These are phyloP conservation scores for Zaprionus camerounensis DNA, from an alignment of 1,140 invertebrate genomes.

Conservation along the genomic window DNA sequence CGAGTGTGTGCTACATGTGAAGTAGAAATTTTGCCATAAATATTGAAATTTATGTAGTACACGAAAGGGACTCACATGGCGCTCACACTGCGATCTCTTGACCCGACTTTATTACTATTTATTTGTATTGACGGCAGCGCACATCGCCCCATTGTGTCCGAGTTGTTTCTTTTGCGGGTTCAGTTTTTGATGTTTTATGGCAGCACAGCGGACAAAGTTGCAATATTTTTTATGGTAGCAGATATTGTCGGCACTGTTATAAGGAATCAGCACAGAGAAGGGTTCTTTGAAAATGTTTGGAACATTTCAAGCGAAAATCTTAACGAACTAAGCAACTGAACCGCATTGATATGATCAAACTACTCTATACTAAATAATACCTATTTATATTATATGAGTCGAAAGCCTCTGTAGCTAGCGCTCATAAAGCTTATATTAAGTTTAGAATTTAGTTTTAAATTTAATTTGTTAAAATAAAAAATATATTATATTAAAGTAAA, in stretches of 20 bases:
- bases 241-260: not conserved
- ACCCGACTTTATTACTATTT: constrained; percentile 73
- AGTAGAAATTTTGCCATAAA: constrained; percentile 65
- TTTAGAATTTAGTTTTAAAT: too few species aligned
- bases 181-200: constrained; percentile 58
- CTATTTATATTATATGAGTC: too few species aligned
- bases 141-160: constrained; percentile 51
- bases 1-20: constrained; percentile 32
- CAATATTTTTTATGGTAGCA: constrained; percentile 17
- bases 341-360: not conserved
- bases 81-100: constrained; percentile 32
- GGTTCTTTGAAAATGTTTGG: not conserved
- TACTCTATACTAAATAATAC: too few species aligned
- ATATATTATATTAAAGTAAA: not conserved
- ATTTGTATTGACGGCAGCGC: constrained; percentile 59
- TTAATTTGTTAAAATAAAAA: too few species aligned
- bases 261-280: constrained; percentile 3
- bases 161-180: constrained; percentile 35
- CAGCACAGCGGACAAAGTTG: constrained; percentile 31
- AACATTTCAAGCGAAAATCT: not conserved
- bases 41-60: constrained; percentile 80
- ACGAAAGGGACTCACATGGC: constrained; percentile 59
- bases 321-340: not conserved
- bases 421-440: too few species aligned
- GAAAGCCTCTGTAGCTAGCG: too few species aligned